phyloP scores from a whole-genome alignment of 2,797 vertebrate genomes.

The Xyrichtys novacula region DNA sequence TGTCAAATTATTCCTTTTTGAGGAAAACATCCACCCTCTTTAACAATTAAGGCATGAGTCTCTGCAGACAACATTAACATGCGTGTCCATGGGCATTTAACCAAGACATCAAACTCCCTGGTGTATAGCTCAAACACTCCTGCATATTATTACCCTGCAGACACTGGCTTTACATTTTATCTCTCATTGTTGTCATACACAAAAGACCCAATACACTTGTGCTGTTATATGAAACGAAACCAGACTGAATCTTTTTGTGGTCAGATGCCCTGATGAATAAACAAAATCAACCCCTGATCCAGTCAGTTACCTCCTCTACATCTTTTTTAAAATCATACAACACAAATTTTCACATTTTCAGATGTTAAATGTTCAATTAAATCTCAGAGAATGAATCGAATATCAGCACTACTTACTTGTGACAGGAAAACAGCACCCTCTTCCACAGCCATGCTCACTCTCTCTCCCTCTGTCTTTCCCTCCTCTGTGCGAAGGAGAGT shows the following conservation, averaged over 20 bases:
- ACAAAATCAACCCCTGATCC: conserved; percentile 5
- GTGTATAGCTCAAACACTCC: neutral
- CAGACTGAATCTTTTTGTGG: conserved; percentile 7
- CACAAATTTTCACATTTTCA: conserved; percentile 2
- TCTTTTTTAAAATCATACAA: conserved; percentile 1
- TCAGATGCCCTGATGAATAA: neutral
- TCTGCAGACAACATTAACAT: neutral
- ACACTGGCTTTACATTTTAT: conserved; percentile 2
- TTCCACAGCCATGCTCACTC: conserved; percentile 76
- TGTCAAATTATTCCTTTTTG: neutral
- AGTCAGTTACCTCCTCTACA: neutral
- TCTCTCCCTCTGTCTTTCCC: conserved; percentile 50
- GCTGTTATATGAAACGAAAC: conserved; percentile 9
- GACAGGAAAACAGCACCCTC: conserved; percentile 71
- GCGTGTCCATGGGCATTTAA: neutral
- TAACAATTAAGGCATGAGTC: neutral
- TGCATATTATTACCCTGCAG: neutral
- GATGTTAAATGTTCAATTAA: neutral
- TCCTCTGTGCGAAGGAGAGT: conserved; percentile 51
- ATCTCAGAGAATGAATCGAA: conserved; percentile 12
- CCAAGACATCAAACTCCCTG: neutral
- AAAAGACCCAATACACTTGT: conserved; percentile 7
- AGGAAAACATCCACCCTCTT: neutral
- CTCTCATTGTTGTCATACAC: conserved; percentile 13
- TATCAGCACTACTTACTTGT: conserved; percentile 67